Conservation (phyloP, 1,140 invertebrate genomes). For the Homarus americanus region DNA sequence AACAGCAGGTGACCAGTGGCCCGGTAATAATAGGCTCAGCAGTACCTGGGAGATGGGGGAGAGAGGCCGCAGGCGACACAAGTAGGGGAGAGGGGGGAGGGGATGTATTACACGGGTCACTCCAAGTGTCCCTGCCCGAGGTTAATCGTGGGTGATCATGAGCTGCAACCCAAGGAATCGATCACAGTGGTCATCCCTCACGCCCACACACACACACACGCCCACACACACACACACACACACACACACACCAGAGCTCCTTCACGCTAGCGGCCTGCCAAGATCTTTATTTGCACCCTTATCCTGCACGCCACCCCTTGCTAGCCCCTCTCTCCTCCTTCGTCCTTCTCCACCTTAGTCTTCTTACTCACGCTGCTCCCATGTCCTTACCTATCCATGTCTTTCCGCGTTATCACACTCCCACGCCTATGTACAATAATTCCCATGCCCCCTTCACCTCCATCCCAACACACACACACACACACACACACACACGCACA, state of each 20-base stretch:
- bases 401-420: not conserved
- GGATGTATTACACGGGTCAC: not conserved
- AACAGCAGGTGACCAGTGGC: constrained; percentile 26
- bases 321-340: not conserved
- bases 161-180: constrained; percentile 9
- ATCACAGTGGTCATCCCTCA: constrained; percentile 18
- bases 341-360: constrained; percentile 9
- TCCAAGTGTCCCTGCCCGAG: too few relatives aligned
- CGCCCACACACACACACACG: too few relatives aligned
- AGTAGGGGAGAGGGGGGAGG: too few relatives aligned
- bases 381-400: not conserved
- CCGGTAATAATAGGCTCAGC: constrained; percentile 45
- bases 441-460: not conserved
- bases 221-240: too few relatives aligned
- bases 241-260: too few relatives aligned
- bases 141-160: not conserved
- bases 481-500: constrained; percentile 35
- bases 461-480: not conserved
- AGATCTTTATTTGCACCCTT: not conserved
- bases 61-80: too few relatives aligned
- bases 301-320: not conserved
- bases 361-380: not conserved
- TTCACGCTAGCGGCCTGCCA: not conserved
- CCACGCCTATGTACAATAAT: not conserved
- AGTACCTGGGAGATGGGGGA: not conserved